These are phyloP conservation scores for Sceliomorpha sp. DNA, from an alignment of 2,888 invertebrate species.

Conservation along the genomic window DNA sequence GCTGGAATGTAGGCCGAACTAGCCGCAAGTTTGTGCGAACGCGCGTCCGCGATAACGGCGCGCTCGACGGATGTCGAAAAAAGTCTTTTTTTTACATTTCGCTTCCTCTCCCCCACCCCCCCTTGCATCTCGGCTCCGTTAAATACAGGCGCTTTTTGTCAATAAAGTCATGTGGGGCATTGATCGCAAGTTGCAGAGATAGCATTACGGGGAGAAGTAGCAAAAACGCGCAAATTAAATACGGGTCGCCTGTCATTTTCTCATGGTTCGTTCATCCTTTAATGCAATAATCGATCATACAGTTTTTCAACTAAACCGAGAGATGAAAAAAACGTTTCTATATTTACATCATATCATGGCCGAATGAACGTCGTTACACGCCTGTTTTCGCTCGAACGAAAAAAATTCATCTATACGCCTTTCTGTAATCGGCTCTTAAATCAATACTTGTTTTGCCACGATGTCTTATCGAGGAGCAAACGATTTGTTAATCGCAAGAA, in stretches of 20 bases:
- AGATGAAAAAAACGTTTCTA: constrained; percentile 26
- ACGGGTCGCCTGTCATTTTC: constrained; percentile 33
- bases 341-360: constrained; percentile 32
- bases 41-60: too few species aligned
- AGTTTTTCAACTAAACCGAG: constrained; percentile 16
- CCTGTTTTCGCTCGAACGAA: constrained; percentile 9
- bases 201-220: constrained; percentile 14
- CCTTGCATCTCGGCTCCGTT: too few species aligned
- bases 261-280: constrained; percentile 28
- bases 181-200: constrained; percentile 19
- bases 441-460: not conserved
- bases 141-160: too few species aligned
- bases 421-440: constrained; percentile 4
- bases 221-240: constrained; percentile 32
- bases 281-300: constrained; percentile 5
- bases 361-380: constrained; percentile 22
- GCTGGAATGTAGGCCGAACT: too few species aligned
- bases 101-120: too few species aligned
- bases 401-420: constrained; percentile 10
- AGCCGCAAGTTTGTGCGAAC: too few species aligned
- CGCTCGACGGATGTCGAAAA: too few species aligned
- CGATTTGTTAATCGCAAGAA: constrained; percentile 29
- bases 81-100: too few species aligned
- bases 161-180: too few species aligned
- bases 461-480: constrained; percentile 37